A percentile compares a stretch with the other conserved stretches of the same genome.
phyloP scores from a whole-genome alignment of 2,888 invertebrate species.

The Lingula anatina region DNA sequence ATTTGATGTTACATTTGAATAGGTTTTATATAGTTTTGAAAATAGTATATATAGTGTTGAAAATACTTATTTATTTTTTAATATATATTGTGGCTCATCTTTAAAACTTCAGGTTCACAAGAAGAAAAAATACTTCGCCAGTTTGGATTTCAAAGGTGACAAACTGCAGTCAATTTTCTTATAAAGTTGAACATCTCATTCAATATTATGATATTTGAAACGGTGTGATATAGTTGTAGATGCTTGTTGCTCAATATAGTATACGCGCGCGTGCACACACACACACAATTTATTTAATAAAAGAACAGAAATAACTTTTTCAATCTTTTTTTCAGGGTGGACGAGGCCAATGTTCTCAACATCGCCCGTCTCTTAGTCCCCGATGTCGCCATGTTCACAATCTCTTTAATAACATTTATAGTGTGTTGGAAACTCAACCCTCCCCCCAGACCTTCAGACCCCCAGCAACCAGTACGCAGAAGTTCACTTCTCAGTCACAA shows the following conservation, averaged over 20 bases:
- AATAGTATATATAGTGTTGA: too few relatives aligned
- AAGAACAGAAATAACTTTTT: background rate
- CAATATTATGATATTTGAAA: background rate
- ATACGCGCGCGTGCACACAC: background rate
- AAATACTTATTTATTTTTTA: background rate
- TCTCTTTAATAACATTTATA: conserved; percentile 30
- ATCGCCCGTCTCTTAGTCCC: conserved; percentile 39
- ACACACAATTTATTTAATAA: background rate
- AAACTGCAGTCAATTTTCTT: too few relatives aligned
- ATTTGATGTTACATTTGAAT: too few relatives aligned
- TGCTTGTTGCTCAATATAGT: background rate
- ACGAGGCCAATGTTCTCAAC: conserved; percentile 24
- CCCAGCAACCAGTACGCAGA: too few relatives aligned
- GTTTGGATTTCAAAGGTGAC: conserved; percentile 34
- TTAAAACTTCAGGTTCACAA: conserved; percentile 23
- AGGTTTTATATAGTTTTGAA: too few relatives aligned
- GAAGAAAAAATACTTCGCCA: conserved; percentile 30
- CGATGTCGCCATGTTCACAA: conserved; percentile 34
- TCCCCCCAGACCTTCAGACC: too few relatives aligned
- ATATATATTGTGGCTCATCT: background rate
- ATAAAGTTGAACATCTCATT: background rate
- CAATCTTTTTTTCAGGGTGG: conserved; percentile 22
- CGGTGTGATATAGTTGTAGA: background rate
- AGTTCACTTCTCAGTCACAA: too few relatives aligned
- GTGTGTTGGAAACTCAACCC: conserved; percentile 22